Conservation (phyloP, 2,113 vertebrate species). For the Protobothrops mucrosquamatus region DNA sequence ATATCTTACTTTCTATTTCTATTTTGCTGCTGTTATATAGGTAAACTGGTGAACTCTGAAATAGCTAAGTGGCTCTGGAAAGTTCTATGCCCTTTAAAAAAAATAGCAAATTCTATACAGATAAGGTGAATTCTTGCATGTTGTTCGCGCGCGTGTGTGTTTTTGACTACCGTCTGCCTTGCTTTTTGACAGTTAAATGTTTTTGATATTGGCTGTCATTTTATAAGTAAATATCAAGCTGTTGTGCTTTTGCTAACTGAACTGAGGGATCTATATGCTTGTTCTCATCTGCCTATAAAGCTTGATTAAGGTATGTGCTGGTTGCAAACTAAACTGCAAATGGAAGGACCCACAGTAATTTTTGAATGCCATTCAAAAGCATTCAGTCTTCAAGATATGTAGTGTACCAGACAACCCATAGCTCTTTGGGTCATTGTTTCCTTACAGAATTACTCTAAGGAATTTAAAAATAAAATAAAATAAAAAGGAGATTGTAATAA, state of each 20-base stretch:
- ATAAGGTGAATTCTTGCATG: not conserved
- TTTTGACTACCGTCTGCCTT: not conserved
- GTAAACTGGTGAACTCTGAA: not conserved
- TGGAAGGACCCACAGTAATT: not conserved
- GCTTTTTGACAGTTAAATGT: not conserved
- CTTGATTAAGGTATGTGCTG: not conserved
- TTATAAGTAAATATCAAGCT: not conserved
- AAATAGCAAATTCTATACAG: not conserved
- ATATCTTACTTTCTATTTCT: not conserved
- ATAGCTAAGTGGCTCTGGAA: not conserved
- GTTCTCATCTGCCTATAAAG: not conserved
- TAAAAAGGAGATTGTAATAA: not conserved
- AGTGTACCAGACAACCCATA: not conserved
- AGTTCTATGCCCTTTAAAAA: not conserved
- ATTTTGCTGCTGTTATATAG: not conserved
- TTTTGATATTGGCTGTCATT: not conserved
- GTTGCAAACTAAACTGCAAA: not conserved
- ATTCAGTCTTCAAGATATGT: not conserved
- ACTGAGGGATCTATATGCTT: not conserved
- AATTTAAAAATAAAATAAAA: not conserved
- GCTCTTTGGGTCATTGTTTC: not conserved
- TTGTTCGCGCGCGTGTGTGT: not conserved
- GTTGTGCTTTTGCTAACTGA: not conserved
- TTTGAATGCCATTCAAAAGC: not conserved
- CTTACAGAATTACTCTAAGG: not conserved